phyloP scores from a whole-genome alignment of 2,888 invertebrate species.

The Caenorhabditis uteleia region DNA sequence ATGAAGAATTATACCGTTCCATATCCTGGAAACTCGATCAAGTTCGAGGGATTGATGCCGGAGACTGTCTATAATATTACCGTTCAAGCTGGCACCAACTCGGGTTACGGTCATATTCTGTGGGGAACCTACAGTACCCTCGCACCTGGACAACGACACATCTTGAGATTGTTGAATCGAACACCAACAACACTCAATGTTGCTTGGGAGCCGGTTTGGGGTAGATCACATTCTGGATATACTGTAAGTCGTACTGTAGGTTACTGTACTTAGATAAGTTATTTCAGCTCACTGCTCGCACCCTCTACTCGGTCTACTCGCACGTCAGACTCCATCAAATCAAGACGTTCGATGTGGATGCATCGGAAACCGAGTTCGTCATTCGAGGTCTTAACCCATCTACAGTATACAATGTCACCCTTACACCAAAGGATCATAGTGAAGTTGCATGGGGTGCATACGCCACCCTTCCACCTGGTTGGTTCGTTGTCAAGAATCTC shows the following conservation, averaged over 20 bases:
- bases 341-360: conserved; percentile 62
- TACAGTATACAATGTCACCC: conserved; percentile 69
- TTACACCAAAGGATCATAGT: conserved; percentile 60
- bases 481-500: conserved; percentile 67
- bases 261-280: conserved; percentile 2
- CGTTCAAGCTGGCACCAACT: conserved; percentile 69
- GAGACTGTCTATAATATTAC: conserved; percentile 70
- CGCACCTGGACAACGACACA: conserved; percentile 64
- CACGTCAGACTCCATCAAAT: conserved; percentile 55
- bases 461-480: conserved; percentile 69
- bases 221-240: conserved; percentile 63
- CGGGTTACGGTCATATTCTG: conserved; percentile 66
- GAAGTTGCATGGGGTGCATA: conserved; percentile 69
- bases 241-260: conserved; percentile 37
- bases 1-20: conserved; percentile 68
- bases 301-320: conserved; percentile 64
- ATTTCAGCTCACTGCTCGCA: conserved; percentile 60
- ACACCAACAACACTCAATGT: conserved; percentile 69
- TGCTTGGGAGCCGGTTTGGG: conserved; percentile 69
- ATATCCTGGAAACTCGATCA: conserved; percentile 64
- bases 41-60: conserved; percentile 64
- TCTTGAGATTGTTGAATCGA: conserved; percentile 65
- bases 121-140: conserved; percentile 70
- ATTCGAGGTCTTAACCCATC: conserved; percentile 64
- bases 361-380: conserved; percentile 61